Percentiles rank a stretch among this genome's conserved stretches.
phyloP scores from a whole-genome alignment of 1,140 invertebrate species.

The Dinothrombium tinctorium region DNA sequence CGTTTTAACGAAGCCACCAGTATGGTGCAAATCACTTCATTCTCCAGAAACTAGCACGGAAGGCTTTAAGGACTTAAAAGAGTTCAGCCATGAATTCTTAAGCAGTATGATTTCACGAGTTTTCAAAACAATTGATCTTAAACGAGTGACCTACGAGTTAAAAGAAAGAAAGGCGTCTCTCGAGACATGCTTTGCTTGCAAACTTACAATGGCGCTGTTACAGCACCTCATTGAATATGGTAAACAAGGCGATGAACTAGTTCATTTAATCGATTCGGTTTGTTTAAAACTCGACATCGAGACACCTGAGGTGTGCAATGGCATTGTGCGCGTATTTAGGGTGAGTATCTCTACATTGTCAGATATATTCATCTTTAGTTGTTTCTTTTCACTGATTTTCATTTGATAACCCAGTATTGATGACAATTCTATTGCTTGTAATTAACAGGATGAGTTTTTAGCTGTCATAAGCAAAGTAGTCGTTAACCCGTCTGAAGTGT shows the following conservation, averaged over 20 bases:
- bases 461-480: conserved; percentile 48
- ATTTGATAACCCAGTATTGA: not conserved
- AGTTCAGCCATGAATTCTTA: conserved; percentile 8
- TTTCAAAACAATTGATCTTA: conserved; percentile 12
- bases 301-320: conserved; percentile 11
- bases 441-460: conserved; percentile 46
- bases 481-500: conserved; percentile 61
- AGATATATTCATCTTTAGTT: not conserved
- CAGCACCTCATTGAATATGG: conserved; percentile 13
- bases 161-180: not conserved
- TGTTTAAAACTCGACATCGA: conserved; percentile 12
- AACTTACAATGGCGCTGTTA: conserved; percentile 10
- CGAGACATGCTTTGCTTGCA: conserved; percentile 11
- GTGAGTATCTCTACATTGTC: conserved; percentile 4
- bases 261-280: conserved; percentile 7
- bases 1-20: no score
- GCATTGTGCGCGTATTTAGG: conserved; percentile 12
- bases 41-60: no score
- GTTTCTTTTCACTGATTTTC: not conserved
- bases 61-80: no score
- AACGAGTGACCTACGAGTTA: conserved; percentile 9
- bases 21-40: no score
- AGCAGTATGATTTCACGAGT: conserved; percentile 10
- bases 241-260: conserved; percentile 12
- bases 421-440: conserved; percentile 7